phyloP scores from a whole-genome alignment of 1,140 invertebrate genomes.

The Acromyrmex charruanus region DNA sequence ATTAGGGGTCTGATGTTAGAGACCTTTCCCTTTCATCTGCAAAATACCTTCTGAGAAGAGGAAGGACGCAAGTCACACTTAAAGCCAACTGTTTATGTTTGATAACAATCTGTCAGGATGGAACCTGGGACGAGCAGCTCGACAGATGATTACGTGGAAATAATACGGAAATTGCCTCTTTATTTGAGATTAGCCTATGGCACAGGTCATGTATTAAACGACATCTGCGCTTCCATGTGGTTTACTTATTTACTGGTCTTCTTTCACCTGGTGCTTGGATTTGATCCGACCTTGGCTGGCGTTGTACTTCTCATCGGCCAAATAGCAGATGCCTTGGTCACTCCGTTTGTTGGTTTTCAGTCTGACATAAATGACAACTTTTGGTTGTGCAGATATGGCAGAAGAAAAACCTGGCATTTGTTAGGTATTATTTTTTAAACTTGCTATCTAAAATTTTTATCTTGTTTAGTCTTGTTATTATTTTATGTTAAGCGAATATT shows the following conservation, averaged over 20 bases:
- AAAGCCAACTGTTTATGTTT: constrained; percentile 2
- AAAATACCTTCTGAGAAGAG: neutral
- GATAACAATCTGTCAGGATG: constrained; percentile 49
- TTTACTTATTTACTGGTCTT: constrained; percentile 98
- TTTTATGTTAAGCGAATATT: neutral
- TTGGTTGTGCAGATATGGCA: constrained; percentile 92
- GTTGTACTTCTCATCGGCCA: constrained; percentile 94
- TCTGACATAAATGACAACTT: constrained; percentile 91
- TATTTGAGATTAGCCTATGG: constrained; percentile 81
- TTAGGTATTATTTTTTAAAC: constrained; percentile 89
- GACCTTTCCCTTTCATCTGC: neutral
- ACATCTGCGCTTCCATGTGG: constrained; percentile 98
- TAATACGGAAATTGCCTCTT: constrained; percentile 66
- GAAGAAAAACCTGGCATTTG: constrained; percentile 97
- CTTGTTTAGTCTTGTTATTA: neutral
- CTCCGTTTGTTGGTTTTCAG: constrained; percentile 95
- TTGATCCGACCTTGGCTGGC: constrained; percentile 92
- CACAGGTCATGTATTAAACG: constrained; percentile 95
- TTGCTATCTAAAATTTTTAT: neutral
- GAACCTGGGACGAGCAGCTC: constrained; percentile 39
- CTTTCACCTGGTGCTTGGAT: constrained; percentile 94
- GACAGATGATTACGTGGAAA: constrained; percentile 67
- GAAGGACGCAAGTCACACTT: neutral
- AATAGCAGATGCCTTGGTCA: constrained; percentile 95
- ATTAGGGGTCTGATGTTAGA: neutral